Base-by-base conservation (phyloP, 2,888 invertebrate species). In the Amaurobius ferox region DNA sequence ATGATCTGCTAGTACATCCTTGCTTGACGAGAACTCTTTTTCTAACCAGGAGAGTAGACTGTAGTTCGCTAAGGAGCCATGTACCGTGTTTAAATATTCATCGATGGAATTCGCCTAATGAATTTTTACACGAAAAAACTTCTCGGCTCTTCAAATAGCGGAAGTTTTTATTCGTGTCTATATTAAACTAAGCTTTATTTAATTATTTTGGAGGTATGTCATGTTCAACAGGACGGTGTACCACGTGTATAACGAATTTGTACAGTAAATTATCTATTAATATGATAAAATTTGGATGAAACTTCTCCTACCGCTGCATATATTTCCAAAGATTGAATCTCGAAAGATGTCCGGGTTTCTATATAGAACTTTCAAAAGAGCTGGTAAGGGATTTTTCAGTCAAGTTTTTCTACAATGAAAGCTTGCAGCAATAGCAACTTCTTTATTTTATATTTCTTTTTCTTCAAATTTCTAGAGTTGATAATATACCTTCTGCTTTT, bases 181-280 rank as follows among this genome's bases (percentile, higher is more conserved):
- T 23, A 55, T 55, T 55, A 55, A 55, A 55, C 5, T 3, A 2
- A n/a, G 55, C 55, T 23, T 23, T 23, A 19, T 55, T 55, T 23
- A 55, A 55, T 55, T 55, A 23, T 55, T 55, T 55, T 55, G 16
- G 55, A 3, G 11, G 55, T 55, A n/a, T 55, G 55, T 55, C 55
- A 11, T 55, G 55, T 55, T 23, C 23, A 3, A 55, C 55, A 55
- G 55, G 55, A 55, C 23, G 16, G 23, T 55, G 55, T 55, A 55
- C 23, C 5, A 55, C 55, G 23, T 55, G 23, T 16, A 55, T 55
- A 55, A 23, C 55, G 23, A 23, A 55, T 55, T 55, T 55, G 55
- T 55, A 55, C 55, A 23, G 55, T 55, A 55, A 55, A 19, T 55
- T 55, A 23, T 55, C 55, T 55, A 55, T 55, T 55, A 55, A 55